Conservation (phyloP, 2,113 vertebrate species). For the Cyanoderma ruficeps region DNA sequence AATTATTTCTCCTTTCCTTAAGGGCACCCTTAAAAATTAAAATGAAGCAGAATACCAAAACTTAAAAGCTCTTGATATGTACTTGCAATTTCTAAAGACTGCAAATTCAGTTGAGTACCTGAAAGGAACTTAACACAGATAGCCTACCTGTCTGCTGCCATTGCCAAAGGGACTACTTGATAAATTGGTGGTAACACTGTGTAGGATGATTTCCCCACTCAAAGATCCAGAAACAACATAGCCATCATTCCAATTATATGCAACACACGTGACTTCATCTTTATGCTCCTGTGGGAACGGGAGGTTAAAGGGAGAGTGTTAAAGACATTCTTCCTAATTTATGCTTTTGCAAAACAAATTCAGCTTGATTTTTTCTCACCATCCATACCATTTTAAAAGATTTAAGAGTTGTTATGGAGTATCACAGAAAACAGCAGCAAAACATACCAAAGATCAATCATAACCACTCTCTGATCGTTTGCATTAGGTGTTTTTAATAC, state of each 20-base stretch:
- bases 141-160: conserved; percentile 85
- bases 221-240: conserved; percentile 91
- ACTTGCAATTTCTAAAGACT: not conserved
- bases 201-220: conserved; percentile 92
- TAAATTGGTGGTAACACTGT: conserved; percentile 92
- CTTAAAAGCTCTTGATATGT: not conserved
- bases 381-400: not conserved
- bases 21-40: not conserved
- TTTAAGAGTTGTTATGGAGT: not conserved
- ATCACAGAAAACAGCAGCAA: not conserved
- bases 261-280: conserved; percentile 88
- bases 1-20: not conserved
- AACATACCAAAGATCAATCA: not conserved
- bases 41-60: not conserved
- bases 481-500: not conserved
- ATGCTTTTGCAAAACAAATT: not conserved
- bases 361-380: not conserved
- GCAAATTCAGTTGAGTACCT: not conserved
- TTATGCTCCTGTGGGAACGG: conserved; percentile 85
- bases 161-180: conserved; percentile 92
- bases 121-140: not conserved
- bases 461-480: not conserved
- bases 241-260: conserved; percentile 91
- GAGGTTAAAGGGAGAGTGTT: not conserved
- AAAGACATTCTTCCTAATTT: not conserved